phyloP scores from a whole-genome alignment of 1,140 invertebrate genomes.

The Panulirus ornatus region DNA sequence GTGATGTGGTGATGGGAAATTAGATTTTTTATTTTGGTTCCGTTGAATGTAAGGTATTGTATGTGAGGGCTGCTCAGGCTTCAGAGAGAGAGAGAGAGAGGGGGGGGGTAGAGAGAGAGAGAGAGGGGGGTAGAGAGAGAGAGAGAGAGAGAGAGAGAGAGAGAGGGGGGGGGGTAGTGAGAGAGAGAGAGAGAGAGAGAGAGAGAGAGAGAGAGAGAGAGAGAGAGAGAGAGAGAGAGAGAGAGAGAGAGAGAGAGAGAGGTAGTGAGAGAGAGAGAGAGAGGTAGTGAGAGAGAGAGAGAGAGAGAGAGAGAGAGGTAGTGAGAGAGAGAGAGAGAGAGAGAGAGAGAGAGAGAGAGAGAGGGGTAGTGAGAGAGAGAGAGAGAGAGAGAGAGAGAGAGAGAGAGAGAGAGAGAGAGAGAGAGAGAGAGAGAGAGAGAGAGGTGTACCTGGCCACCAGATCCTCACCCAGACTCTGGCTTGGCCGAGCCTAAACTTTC shows the following conservation, averaged over 20 bases:
- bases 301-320: too few relatives aligned
- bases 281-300: too few relatives aligned
- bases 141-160: constrained; percentile 39
- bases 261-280: too few relatives aligned
- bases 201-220: constrained; percentile 9
- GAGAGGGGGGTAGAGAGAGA: constrained; percentile 1
- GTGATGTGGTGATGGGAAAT: not conserved
- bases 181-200: constrained; percentile 25
- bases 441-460: too few relatives aligned
- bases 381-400: constrained; percentile 3
- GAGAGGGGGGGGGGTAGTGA: constrained; percentile 26
- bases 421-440: constrained; percentile 12
- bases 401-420: not conserved
- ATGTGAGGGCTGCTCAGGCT: too few relatives aligned
- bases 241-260: constrained; percentile 3
- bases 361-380: not conserved
- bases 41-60: too few relatives aligned
- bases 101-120: not conserved
- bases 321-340: not conserved
- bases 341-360: constrained; percentile 3
- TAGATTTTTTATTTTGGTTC: too few relatives aligned
- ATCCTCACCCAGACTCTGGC: too few relatives aligned
- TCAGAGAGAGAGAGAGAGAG: not conserved
- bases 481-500: too few relatives aligned
- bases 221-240: constrained; percentile 3